These are phyloP conservation scores for Aplysina aerophoba DNA, from an alignment of 37 sponge, comb jelly and placozoan genomes.

Conservation along the genomic window DNA sequence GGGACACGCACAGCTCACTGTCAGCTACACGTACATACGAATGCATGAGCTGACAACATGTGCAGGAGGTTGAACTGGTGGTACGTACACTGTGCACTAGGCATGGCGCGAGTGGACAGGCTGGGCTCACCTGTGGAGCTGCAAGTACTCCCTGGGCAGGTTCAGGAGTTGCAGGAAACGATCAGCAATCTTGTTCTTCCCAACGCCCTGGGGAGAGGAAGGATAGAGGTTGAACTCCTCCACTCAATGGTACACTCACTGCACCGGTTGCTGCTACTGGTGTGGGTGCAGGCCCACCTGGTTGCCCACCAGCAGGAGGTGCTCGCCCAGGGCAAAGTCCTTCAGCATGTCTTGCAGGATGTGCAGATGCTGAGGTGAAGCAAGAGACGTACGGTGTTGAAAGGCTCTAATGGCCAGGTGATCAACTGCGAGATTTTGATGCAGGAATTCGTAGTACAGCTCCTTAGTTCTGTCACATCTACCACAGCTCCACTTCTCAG, in stretches of 20 bases:
- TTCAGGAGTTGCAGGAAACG: constrained; percentile 81
- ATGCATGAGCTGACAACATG: too few species aligned
- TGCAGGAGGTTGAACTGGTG: too few species aligned
- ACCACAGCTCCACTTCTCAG: too few species aligned
- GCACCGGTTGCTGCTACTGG: neutral
- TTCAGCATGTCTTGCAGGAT: constrained; percentile 80
- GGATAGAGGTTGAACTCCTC: neutral
- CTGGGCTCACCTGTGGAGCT: constrained; percentile 77
- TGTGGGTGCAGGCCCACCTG: constrained; percentile 35
- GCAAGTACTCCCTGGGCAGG: constrained; percentile 87
- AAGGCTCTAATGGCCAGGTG: too few species aligned
- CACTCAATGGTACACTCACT: neutral
- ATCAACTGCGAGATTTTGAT: too few species aligned
- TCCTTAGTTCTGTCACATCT: too few species aligned
- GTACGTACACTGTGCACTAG: too few species aligned
- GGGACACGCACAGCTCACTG: too few species aligned
- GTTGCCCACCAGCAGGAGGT: constrained; percentile 90
- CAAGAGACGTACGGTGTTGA: neutral
- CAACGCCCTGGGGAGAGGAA: constrained; percentile 76
- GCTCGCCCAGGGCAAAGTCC: constrained; percentile 76
- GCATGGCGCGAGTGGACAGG: too few species aligned
- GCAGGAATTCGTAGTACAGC: neutral
- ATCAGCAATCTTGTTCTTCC: constrained; percentile 93
- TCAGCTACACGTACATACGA: too few species aligned
- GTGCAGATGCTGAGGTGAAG: constrained; percentile 58